Percentiles rank a stretch among this genome's conserved stretches.
phyloP scores from a whole-genome alignment of 53 echinoderm and acorn worm species.

The Crossaster papposus region DNA sequence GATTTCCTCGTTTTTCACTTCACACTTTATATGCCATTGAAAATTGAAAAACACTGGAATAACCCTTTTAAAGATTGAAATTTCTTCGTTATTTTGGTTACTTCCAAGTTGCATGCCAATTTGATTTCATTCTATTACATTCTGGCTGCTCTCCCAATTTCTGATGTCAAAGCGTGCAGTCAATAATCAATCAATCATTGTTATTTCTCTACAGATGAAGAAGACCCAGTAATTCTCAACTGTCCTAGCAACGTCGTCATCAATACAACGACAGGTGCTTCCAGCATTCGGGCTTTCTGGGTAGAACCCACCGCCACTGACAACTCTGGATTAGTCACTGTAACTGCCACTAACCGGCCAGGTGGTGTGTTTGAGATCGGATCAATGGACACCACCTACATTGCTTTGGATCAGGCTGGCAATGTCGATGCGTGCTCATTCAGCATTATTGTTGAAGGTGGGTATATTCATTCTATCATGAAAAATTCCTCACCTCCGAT shows the following conservation, averaged over 20 bases:
- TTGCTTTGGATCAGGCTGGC: constrained; percentile 59
- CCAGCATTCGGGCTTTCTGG: not conserved
- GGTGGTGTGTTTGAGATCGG: not conserved
- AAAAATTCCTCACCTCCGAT: not conserved
- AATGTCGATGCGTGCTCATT: constrained; percentile 56
- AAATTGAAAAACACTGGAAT: too few species aligned
- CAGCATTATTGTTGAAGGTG: constrained; percentile 60
- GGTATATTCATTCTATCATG: constrained; percentile 1
- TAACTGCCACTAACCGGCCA: not conserved
- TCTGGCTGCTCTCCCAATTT: not conserved
- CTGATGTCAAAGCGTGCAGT: too few species aligned
- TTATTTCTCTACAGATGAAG: not conserved
- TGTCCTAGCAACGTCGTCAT: not conserved
- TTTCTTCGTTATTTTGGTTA: too few species aligned
- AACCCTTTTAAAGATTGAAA: too few species aligned
- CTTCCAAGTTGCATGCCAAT: too few species aligned
- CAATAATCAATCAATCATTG: not conserved
- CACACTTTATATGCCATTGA: too few species aligned
- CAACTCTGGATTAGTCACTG: not conserved
- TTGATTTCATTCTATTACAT: not conserved
- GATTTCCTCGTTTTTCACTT: too few species aligned
- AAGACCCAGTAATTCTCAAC: not conserved
- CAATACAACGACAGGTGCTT: not conserved
- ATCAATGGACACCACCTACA: constrained; percentile 43
- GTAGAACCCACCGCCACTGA: not conserved